Evolutionary conservation across 1,140 invertebrate species (phyloP), one percentile per base, ranked within the genome.

Genomic region (Drosophila pruinosa): DNA sequence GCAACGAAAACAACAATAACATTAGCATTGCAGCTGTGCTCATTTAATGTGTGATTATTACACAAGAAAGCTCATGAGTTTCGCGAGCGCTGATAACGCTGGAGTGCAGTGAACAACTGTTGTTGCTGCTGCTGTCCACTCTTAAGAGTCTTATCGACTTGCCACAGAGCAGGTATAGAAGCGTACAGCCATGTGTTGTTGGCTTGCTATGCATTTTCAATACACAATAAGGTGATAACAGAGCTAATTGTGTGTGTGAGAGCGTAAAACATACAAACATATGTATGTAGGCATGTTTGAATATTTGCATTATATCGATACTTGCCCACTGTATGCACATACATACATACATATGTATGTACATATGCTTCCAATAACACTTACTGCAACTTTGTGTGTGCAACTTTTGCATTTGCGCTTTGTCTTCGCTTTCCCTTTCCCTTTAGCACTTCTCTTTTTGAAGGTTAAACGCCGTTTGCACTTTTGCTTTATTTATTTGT

Each of bases 401-500:
- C n/a, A n/a, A n/a, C n/a, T n/a, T 48, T 62, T 75, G 58, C 41
- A 53, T 4, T 22, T 41, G 43, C 28, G 17, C n/a, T 63, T 31
- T 24, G 31, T 43, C 50, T 28, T 57, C 36, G 81, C 81, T 85
- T 86, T 78, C 75, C 63, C 75, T 79, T 85, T 85, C 64, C 48
- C 61, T 56, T 52, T 54, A 31, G 54, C 34, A 41, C 45, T 24
- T 24, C 19, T 50, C 31, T 8, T 34, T 72, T 68, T 77, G 81
- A 85, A 86, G 81, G 81, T 86, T 76, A 71, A 31, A 47, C 53
- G 12, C 28, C 64, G 53, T 36, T 76, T 76, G 54, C 50, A 72
- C 54, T 83, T 77, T 80, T 75, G 36, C 39, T 70, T 43, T 34
- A 72, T 34, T 58, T 58, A 17, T 21, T 17, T 50, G 24, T 24